Base-by-base conservation (phyloP, 2,888 invertebrate genomes). In the Thymelicus acteon region DNA sequence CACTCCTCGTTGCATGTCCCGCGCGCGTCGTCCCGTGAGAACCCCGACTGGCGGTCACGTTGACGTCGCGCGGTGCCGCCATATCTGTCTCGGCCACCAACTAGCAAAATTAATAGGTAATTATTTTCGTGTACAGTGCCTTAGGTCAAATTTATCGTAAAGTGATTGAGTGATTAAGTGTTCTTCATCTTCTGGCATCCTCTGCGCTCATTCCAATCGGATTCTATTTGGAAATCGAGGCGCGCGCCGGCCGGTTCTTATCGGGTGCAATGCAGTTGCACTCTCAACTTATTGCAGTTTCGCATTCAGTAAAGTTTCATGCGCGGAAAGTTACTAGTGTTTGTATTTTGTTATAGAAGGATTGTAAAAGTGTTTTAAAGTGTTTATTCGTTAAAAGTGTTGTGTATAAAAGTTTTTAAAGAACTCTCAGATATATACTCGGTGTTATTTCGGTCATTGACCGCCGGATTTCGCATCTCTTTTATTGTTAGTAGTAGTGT, bases 11-110 rank as follows among this genome's bases (percentile, higher is more conserved):
- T 94, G 95, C 95, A 95, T 90, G 87, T 93, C 94, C 95, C 95
- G 95, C 96, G 96, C 96, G 96, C 96, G 96, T 96, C 95, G 95
- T 95, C 95, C 95, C 95, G 96, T 70, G 80, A 95, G 95, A 95
- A 96, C 96, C 96, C 96, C 96, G 95, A 95, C 93, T 92, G 94
- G 94, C 93, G 95, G 94, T 95, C 95, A 95, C 95, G 95, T 95
- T 95, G 95, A 95, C 95, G 95, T 95, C 94, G 94, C 92, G 95
- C 94, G 90, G 92, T 93, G 95, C 95, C 95, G 95, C 95, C 95
- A 95, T 95, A 95, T 95, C 95, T 95, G 94, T 94, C 94, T 94
- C 93, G 94, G 94, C 91, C 93, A 93, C 91, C 93, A 93, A 92
- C 91, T 94, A 94, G 92, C 93, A 93, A 94, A 94, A 94, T 94